Percentiles rank a stretch among this genome's conserved stretches.
phyloP scores from a whole-genome alignment of 2,797 vertebrate genomes.

The Tokudaia tokunoshimensis region DNA sequence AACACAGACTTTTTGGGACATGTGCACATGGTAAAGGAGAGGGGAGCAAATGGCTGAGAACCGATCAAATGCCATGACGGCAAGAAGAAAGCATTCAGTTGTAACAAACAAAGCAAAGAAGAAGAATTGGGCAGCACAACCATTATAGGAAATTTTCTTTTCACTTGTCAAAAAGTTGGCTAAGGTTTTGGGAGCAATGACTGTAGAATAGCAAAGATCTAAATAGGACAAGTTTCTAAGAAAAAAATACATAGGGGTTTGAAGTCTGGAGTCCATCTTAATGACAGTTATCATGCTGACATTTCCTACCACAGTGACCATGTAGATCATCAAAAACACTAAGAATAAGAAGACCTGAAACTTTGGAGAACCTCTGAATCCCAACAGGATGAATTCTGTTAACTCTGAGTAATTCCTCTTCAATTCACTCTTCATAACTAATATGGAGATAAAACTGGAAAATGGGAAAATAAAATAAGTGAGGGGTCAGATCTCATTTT shows the following conservation, averaged over 20 bases:
- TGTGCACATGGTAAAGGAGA: slow-evolving; percentile 63
- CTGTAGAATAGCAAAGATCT: slow-evolving; percentile 77
- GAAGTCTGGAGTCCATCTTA: slow-evolving; percentile 68
- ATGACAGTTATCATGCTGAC: slow-evolving; percentile 67
- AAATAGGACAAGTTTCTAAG: slow-evolving; percentile 79
- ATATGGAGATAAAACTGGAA: neutral
- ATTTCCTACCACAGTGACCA: slow-evolving; percentile 68
- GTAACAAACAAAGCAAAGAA: slow-evolving; percentile 77
- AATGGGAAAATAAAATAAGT: slow-evolving; percentile 28
- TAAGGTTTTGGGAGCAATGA: slow-evolving; percentile 73
- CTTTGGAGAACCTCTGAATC: slow-evolving; percentile 63
- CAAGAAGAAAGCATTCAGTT: slow-evolving; percentile 77
- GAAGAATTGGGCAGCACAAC: slow-evolving; percentile 75
- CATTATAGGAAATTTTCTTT: slow-evolving; percentile 77
- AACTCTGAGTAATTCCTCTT: slow-evolving; percentile 63
- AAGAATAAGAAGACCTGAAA: slow-evolving; percentile 72
- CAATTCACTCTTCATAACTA: slow-evolving; percentile 49
- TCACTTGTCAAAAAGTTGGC: slow-evolving; percentile 59
- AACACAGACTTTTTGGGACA: slow-evolving; percentile 72
- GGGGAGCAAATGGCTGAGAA: slow-evolving; percentile 79
- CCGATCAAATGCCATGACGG: slow-evolving; percentile 77
- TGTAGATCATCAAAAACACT: slow-evolving; percentile 71
- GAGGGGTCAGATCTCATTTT: neutral
- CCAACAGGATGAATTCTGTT: slow-evolving; percentile 77
- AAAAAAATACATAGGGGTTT: slow-evolving; percentile 80